These are phyloP conservation scores for Carterocephalus palaemon DNA, from an alignment of 2,888 invertebrate genomes.

Conservation along the genomic window DNA sequence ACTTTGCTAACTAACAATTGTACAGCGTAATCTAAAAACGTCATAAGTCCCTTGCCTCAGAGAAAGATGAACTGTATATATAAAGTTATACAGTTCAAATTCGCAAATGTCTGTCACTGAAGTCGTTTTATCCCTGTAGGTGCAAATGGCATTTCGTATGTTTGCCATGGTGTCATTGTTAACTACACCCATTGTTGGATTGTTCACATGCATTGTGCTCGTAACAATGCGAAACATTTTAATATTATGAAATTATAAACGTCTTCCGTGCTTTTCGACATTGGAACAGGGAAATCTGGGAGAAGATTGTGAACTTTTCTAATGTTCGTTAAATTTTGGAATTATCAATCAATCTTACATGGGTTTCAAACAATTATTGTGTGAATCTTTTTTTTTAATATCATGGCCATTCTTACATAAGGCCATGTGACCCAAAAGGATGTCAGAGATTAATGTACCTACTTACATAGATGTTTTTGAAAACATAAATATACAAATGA, in stretches of 20 bases:
- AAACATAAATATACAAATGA: no score
- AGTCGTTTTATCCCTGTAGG: constrained; percentile 34
- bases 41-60: constrained; percentile 23
- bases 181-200: constrained; percentile 73
- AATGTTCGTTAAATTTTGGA: no score
- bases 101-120: constrained; percentile 27
- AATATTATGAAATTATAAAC: constrained; percentile 78
- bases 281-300: constrained; percentile 31
- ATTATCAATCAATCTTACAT: no score
- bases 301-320: constrained; percentile 31
- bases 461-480: no score
- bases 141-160: constrained; percentile 65
- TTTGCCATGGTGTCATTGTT: constrained; percentile 78
- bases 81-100: constrained; percentile 7
- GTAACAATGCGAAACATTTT: constrained; percentile 77
- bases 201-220: constrained; percentile 64
- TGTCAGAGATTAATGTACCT: no score
- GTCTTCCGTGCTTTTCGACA: constrained; percentile 62
- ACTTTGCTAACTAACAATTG: constrained; percentile 69
- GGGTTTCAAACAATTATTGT: no score
- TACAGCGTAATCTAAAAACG: constrained; percentile 28
- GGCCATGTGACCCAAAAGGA: no score
- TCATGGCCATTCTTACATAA: no score
- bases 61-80: constrained; percentile 30
- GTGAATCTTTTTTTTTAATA: no score